phyloP scores from a whole-genome alignment of 2,113 vertebrate genomes.

The Pandion haliaetus region DNA sequence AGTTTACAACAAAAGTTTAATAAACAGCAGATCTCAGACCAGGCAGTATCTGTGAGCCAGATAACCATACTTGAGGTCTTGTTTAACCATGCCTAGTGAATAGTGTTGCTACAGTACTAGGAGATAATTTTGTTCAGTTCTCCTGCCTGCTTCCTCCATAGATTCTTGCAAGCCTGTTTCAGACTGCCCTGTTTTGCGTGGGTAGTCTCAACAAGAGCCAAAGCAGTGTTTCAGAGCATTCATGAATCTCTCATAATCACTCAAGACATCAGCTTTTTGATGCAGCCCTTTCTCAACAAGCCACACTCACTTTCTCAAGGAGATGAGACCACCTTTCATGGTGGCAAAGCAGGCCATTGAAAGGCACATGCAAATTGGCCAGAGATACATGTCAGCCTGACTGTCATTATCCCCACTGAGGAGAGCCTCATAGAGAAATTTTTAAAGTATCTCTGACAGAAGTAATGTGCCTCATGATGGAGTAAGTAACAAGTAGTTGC shows the following conservation, averaged over 20 bases:
- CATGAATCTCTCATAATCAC: neutral
- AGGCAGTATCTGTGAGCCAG: neutral
- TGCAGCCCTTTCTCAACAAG: neutral
- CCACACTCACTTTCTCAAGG: rapidly evolving
- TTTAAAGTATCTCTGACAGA: neutral
- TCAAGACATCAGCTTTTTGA: neutral
- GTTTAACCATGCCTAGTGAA: neutral
- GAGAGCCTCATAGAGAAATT: neutral
- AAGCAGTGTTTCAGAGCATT: neutral
- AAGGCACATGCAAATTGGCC: neutral
- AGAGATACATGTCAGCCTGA: neutral
- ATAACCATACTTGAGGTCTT: neutral
- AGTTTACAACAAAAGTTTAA: neutral
- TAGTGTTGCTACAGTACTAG: neutral
- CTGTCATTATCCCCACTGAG: neutral
- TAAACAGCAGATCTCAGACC: neutral
- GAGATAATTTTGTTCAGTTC: neutral
- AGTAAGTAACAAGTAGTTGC: neutral
- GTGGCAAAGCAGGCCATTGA: neutral
- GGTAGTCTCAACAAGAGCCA: neutral
- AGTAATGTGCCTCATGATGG: neutral
- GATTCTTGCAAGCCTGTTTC: neutral
- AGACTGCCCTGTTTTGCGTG: neutral
- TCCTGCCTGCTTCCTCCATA: neutral
- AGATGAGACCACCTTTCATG: neutral